These are phyloP conservation scores for Drosophila mauritiana DNA, from an alignment of 1,140 invertebrate genomes.

Conservation along the genomic window DNA sequence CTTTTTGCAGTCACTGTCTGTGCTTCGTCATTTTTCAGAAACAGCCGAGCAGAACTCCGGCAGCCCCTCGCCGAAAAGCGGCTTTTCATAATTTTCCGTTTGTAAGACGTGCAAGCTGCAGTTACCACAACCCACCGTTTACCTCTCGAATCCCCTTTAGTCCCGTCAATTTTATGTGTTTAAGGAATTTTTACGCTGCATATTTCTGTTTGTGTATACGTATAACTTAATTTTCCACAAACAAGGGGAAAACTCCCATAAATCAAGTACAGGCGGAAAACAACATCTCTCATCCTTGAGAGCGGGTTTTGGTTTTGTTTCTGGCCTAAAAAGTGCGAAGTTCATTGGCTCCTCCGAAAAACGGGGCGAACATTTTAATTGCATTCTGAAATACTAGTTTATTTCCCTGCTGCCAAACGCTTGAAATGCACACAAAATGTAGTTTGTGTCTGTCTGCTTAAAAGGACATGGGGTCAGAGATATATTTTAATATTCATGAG, in stretches of 20 bases:
- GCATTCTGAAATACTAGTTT: constrained; percentile 69
- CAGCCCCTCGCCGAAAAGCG: constrained; percentile 21
- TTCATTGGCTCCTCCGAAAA: constrained; percentile 63
- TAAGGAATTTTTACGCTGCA: constrained; percentile 78
- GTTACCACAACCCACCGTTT: constrained; percentile 16
- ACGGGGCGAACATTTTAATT: constrained; percentile 70
- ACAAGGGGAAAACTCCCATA: constrained; percentile 69
- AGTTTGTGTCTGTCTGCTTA: constrained; percentile 24
- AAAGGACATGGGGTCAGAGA: constrained; percentile 70
- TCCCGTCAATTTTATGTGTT: constrained; percentile 77
- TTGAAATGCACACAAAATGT: constrained; percentile 45
- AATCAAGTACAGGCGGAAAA: constrained; percentile 71
- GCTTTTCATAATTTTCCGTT: constrained; percentile 78
- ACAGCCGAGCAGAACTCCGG: constrained; percentile 35
- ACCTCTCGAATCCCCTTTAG: constrained; percentile 26
- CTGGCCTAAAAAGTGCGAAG: constrained; percentile 48
- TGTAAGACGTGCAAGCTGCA: constrained; percentile 75
- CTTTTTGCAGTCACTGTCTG: constrained; percentile 66
- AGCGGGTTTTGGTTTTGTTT: constrained; percentile 4
- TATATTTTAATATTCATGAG: constrained; percentile 73
- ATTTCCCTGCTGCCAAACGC: constrained; percentile 66
- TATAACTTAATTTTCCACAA: constrained; percentile 69
- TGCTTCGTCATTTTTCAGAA: constrained; percentile 76
- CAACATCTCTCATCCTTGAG: constrained; percentile 2
- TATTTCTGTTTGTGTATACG: constrained; percentile 78